Base-by-base conservation (phyloP, 2,888 invertebrate species). In the Lasioglossum calceatum region DNA sequence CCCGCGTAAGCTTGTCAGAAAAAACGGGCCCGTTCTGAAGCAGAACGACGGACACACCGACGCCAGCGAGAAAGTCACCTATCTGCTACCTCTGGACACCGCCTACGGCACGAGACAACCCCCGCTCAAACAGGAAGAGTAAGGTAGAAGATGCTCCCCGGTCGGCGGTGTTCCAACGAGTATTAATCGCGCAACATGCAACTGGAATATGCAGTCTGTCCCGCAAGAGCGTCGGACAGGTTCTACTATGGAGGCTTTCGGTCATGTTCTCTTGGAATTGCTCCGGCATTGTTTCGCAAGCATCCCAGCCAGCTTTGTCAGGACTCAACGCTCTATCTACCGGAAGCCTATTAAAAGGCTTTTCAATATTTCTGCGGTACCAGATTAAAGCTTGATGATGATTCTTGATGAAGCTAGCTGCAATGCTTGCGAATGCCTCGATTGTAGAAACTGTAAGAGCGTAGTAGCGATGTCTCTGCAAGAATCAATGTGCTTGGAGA, bases 11-110 rank as follows among this genome's bases (percentile, higher is more conserved):
- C 92, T 93, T 0, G 82, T 85, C 76, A 92, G 94, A 16, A 94
- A 94, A 82, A 92, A 93, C 58, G 87, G 92, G 77, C 92, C 93
- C 4, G 92, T 93, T 50, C 81, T 93, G 80, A 93, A 92, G 47
- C 93, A 93, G 44, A 92, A 87, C 14, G 93, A 93, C 76, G 87
- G 83, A 58, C 88, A 89, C 3, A 78, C 74, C 42, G 90, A 90
- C 4, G 90, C 88, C 23, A 93, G 92, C 77, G 94, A 93, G 75
- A 95, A 94, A 82, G 90, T 95, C 27, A 94, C 95, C 0, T 94
- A 92, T 27, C 88, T 95, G 54, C 91, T 95, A 0, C 95, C 95
- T 0, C 85, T 94, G 27, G 94, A 95, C 44, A 91, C 92, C 3
- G 90, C 89, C 16, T 94, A 93, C 64, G 94, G 94, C 27, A 93